Evolutionary conservation across 53 echinoderm and acorn worm genomes (phyloP).

Genomic region (Zoroaster sp.): DNA sequence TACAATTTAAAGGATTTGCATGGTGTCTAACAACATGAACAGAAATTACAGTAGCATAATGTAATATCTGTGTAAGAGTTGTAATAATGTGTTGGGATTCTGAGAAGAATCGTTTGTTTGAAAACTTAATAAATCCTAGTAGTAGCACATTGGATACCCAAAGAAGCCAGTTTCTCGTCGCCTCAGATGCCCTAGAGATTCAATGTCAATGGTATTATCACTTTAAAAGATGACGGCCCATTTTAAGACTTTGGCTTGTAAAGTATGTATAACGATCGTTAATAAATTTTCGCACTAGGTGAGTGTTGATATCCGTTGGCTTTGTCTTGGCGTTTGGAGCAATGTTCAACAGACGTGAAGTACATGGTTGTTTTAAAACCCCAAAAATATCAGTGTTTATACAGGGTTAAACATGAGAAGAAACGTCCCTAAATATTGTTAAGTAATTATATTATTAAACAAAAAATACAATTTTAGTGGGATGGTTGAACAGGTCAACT

Average conservation of each 20-base stretch:
- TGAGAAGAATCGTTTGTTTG: too few species aligned
- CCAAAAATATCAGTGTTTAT: too few species aligned
- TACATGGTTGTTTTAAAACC: too few species aligned
- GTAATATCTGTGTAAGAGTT: too few species aligned
- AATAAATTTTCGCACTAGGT: conserved; percentile 39
- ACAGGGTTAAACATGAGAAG: too few species aligned
- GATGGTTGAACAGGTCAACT: too few species aligned
- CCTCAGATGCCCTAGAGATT: background rate
- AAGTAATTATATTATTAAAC: too few species aligned
- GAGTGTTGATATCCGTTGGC: conserved; percentile 76
- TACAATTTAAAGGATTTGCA: background rate
- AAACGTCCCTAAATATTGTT: too few species aligned
- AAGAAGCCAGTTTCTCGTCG: background rate
- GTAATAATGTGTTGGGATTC: too few species aligned
- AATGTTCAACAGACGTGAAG: conserved; percentile 98
- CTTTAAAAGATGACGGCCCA: background rate
- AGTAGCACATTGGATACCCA: background rate
- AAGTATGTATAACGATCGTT: background rate
- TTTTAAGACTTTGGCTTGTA: background rate
- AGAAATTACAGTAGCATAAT: too few species aligned
- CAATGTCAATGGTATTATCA: background rate
- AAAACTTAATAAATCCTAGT: background rate
- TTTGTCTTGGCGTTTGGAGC: conserved; percentile 89
- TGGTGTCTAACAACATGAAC: too few species aligned
- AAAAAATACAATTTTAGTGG: too few species aligned